A percentile compares a stretch with the other conserved stretches of the same genome.
These are phyloP conservation scores for Mobula birostris DNA, from an alignment of 2,113 vertebrate species.

Conservation along the genomic window DNA sequence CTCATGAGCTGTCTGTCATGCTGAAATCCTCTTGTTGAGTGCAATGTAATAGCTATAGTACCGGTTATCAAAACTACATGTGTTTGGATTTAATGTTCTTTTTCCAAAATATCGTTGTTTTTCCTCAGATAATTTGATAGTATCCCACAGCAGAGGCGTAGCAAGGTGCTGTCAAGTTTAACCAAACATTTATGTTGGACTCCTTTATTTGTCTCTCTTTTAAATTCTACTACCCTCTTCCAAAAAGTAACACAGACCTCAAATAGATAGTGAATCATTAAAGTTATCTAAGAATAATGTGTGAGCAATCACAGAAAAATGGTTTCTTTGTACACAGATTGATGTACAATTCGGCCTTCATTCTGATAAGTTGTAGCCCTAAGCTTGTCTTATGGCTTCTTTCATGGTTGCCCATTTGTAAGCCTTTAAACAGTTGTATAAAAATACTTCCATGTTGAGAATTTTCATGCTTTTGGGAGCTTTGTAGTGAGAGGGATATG, in stretches of 20 bases:
- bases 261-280: conserved; percentile 14
- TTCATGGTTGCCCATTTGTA: background rate
- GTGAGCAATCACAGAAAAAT: background rate
- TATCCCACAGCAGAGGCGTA: background rate
- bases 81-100: conserved; percentile 25
- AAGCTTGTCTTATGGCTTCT: background rate
- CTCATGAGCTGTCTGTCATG: conserved; percentile 3
- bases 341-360: background rate
- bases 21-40: conserved; percentile 27
- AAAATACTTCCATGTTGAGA: background rate
- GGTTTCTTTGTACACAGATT: background rate
- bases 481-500: background rate
- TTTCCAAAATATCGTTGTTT: conserved; percentile 32
- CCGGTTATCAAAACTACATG: conserved; percentile 12
- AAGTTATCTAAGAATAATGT: background rate
- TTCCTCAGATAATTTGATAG: conserved; percentile 23
- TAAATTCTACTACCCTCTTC: background rate
- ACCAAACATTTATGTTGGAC: conserved; percentile 30
- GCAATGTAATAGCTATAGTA: conserved; percentile 13
- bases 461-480: background rate
- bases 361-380: background rate
- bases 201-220: background rate
- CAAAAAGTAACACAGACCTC: background rate
- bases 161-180: background rate
- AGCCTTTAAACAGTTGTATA: background rate